Base-by-base conservation (phyloP, 2,888 invertebrate genomes). In the Xylophagus ater region DNA sequence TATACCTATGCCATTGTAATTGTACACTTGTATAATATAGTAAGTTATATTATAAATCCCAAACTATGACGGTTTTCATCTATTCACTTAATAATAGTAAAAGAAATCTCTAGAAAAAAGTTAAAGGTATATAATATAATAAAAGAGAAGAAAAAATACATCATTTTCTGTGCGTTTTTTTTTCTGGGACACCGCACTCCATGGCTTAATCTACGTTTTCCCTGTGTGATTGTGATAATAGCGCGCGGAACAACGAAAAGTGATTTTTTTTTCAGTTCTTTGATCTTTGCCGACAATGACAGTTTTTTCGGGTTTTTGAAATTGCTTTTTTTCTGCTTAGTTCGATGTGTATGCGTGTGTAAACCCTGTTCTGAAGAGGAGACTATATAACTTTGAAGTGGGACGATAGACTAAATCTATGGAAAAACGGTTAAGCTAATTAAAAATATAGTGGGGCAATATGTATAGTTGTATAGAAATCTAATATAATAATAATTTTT, bases 231-330 rank as follows among this genome's bases (percentile, higher is more conserved):
- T 28, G 31, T 19, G 31, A 31, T 31, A 31, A 31, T 31, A 31
- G n/a, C n/a, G 15, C 19, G 15, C 19, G 13, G 19, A 31, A 5
- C 31, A 18, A 31, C 19, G 31, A 31, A 31, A 31, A 31, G 31
- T 31, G 31, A 19, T 31, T 31, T 31, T 31, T 19, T 28, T 28
- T 12, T 23, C 3, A 31, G 12, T 18, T 10, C 19, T 31, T 31
- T 31, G 31, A 31, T 19, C 18, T 31, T 19, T 19, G 19, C 31
- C 31, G 31, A 31, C 31, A 31, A 31, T 31, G 31, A 31, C 31
- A 31, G 31, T 31, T 31, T 31, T 31, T 29, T 15, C 15, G 15
- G 15, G 13, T 15, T 15, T 17, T 17, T 29, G n/a, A 12, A 12
- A 12, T 12, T 24, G 3, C 8, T 10, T 24, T 24, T 24, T 25